Percentiles rank a stretch among this genome's conserved stretches.
Evolutionary conservation across 2,888 invertebrate genomes (phyloP).

Genomic region (Hedychridium roseum): DNA sequence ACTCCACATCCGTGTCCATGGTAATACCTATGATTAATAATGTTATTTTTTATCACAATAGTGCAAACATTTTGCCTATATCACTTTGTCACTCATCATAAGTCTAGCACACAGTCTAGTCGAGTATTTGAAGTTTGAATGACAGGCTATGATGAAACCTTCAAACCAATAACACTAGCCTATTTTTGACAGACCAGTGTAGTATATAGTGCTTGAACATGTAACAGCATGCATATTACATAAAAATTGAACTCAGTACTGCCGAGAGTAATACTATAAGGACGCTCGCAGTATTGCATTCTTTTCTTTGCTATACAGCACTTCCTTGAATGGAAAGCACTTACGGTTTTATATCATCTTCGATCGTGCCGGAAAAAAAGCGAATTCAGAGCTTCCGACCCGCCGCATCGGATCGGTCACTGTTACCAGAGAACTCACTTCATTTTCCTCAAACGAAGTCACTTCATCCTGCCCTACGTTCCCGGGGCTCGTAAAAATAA

Average conservation of each 20-base stretch:
- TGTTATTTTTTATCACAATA: conserved; percentile 5
- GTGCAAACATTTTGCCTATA: background rate
- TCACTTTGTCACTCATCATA: background rate
- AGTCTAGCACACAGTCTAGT: background rate
- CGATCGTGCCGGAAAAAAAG: background rate
- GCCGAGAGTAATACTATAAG: too few species aligned
- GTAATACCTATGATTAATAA: conserved; percentile 34
- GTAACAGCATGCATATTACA: too few species aligned
- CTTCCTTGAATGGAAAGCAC: background rate
- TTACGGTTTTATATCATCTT: background rate
- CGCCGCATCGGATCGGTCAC: background rate
- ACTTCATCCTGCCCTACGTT: conserved; percentile 4
- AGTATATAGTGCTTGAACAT: conserved; percentile 12
- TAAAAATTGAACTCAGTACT: too few species aligned
- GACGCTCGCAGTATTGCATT: too few species aligned
- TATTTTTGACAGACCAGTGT: conserved; percentile 16
- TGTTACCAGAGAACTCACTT: background rate
- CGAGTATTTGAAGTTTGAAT: conserved; percentile 22
- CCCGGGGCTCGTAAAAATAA: conserved; percentile 22
- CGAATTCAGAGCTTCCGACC: background rate
- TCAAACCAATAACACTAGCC: conserved; percentile 1
- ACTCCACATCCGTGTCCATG: conserved; percentile 57
- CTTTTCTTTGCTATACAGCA: background rate
- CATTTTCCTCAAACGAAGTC: conserved; percentile 1
- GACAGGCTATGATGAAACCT: conserved; percentile 17